Conservation (phyloP, 2,797 vertebrate species). For the Novumbra hubbsi region DNA sequence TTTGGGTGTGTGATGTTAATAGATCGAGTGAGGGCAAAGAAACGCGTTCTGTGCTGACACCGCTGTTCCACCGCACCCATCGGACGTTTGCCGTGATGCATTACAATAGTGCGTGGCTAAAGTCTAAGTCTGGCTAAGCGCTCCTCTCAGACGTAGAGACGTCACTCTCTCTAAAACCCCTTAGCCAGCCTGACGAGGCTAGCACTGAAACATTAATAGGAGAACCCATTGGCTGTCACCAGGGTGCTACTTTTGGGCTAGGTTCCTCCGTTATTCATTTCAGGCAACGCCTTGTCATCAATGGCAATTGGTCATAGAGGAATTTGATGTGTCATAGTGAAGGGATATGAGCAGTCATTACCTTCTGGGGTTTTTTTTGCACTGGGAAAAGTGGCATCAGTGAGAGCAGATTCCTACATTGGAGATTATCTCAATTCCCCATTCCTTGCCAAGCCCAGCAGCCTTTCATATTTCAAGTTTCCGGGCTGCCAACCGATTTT, state of each 20-base stretch:
- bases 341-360: neutral
- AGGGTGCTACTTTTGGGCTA: constrained; percentile 37
- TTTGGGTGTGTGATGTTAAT: constrained; percentile 14
- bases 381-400: constrained; percentile 5
- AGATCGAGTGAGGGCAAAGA: constrained; percentile 28
- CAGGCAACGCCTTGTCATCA: constrained; percentile 3
- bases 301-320: constrained; percentile 25
- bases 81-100: neutral
- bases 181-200: constrained; percentile 33
- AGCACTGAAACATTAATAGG: constrained; percentile 45
- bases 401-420: constrained; percentile 23
- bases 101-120: neutral
- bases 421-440: constrained; percentile 34
- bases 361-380: neutral
- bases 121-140: neutral
- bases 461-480: neutral
- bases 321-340: constrained; percentile 7
- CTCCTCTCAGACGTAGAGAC: constrained; percentile 2
- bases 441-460: neutral
- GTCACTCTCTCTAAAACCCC: constrained; percentile 21
- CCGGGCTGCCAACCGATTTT: constrained; percentile 40
- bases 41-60: neutral
- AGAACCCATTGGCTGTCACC: constrained; percentile 44
- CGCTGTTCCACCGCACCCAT: neutral
- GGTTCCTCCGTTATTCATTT: constrained; percentile 4